Evolutionary conservation across 2,113 vertebrate species (phyloP).

Genomic region (Aegithalos caudatus): DNA sequence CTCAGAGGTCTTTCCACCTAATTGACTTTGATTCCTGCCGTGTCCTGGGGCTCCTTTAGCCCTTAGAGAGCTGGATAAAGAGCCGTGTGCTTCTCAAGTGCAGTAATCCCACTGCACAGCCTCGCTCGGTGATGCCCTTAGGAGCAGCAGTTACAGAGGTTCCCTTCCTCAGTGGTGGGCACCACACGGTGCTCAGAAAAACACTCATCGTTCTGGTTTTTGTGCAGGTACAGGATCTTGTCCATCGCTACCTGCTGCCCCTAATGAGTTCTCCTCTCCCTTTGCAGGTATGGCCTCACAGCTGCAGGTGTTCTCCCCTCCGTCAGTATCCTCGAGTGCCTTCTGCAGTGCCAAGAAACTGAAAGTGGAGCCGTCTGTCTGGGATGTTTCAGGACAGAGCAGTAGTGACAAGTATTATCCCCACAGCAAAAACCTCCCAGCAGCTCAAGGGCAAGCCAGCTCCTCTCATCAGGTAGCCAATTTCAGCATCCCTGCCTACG

Average conservation of each 20-base stretch:
- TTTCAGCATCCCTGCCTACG: slow-evolving; percentile 86
- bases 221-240: neutral
- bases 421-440: slow-evolving; percentile 84
- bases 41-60: neutral
- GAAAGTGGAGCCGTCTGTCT: slow-evolving; percentile 92
- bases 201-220: fast-evolving
- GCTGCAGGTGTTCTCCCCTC: slow-evolving; percentile 95
- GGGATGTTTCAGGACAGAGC: slow-evolving; percentile 90
- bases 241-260: fast-evolving
- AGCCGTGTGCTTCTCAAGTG: neutral
- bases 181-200: neutral
- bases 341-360: slow-evolving; percentile 95
- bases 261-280: neutral
- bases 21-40: neutral
- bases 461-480: slow-evolving; percentile 87
- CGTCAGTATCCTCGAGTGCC: slow-evolving; percentile 95
- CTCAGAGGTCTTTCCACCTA: neutral
- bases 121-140: fast-evolving
- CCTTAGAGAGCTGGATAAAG: neutral
- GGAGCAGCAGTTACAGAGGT: neutral
- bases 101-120: fast-evolving
- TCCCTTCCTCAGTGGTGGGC: neutral
- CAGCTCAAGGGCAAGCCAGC: slow-evolving; percentile 80
- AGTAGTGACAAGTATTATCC: slow-evolving; percentile 87
- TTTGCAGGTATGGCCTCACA: slow-evolving; percentile 92